These are phyloP conservation scores for Pachydiplax longipennis DNA, from an alignment of 2,888 invertebrate species.

Conservation along the genomic window DNA sequence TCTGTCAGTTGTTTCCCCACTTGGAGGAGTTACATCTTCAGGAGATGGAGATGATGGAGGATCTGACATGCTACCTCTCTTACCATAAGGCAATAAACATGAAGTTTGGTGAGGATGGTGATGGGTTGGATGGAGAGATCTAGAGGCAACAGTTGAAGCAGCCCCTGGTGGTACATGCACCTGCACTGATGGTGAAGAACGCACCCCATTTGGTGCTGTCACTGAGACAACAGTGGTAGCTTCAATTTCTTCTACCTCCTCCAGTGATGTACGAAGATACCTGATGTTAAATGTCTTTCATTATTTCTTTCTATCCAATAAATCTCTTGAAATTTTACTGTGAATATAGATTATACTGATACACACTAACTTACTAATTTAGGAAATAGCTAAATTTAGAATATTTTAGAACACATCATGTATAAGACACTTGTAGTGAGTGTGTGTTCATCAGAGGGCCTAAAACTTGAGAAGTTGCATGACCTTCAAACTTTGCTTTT, in stretches of 20 bases:
- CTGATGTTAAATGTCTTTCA: neutral
- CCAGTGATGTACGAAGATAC: neutral
- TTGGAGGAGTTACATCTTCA: conserved; percentile 77
- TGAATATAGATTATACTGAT: too few relatives aligned
- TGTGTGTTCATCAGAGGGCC: too few relatives aligned
- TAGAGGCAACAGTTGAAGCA: neutral
- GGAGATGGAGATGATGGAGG: conserved; percentile 57
- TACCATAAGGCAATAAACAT: conserved; percentile 12
- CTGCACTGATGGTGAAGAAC: conserved; percentile 60
- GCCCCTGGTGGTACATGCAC: neutral
- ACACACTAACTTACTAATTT: too few relatives aligned
- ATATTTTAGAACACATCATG: too few relatives aligned
- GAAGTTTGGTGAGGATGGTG: neutral
- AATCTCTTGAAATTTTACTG: neutral
- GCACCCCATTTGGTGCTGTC: conserved; percentile 54
- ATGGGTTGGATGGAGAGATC: neutral
- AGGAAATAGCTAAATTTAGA: too few relatives aligned
- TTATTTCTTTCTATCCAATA: neutral
- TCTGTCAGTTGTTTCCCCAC: conserved; percentile 82
- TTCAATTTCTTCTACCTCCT: neutral
- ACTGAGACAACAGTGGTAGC: conserved; percentile 32
- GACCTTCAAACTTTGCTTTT: too few relatives aligned
- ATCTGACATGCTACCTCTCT: conserved; percentile 27
- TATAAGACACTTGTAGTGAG: too few relatives aligned
- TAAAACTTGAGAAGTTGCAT: too few relatives aligned